A percentile compares a stretch with the other conserved stretches of the same genome.
Evolutionary conservation across 2,888 invertebrate species (phyloP).

Genomic region (Trachelus troglodyta): DNA sequence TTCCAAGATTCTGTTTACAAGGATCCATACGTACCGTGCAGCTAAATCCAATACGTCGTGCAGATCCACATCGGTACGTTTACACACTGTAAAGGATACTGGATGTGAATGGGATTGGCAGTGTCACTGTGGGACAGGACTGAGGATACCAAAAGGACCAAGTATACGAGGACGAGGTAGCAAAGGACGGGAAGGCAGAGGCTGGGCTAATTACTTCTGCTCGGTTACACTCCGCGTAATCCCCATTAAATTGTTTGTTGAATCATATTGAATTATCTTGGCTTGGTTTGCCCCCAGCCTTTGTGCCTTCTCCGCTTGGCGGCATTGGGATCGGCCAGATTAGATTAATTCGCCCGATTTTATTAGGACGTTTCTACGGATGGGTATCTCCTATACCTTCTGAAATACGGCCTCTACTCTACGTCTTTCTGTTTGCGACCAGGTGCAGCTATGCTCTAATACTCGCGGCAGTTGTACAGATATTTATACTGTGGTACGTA

Average conservation of each 20-base stretch:
- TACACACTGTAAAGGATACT: background rate
- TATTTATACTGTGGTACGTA: background rate
- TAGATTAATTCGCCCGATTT: slow-evolving; percentile 59
- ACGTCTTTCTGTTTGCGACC: slow-evolving; percentile 1
- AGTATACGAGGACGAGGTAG: slow-evolving; percentile 1
- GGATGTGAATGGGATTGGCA: background rate
- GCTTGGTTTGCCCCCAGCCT: slow-evolving; percentile 38
- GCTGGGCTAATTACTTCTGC: slow-evolving; percentile 38
- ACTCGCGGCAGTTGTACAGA: background rate
- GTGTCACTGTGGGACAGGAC: background rate
- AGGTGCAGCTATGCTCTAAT: slow-evolving; percentile 4
- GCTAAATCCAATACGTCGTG: background rate
- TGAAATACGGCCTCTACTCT: background rate
- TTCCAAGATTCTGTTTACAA: background rate
- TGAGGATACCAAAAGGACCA: slow-evolving; percentile 2
- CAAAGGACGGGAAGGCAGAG: slow-evolving; percentile 22
- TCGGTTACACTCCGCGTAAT: slow-evolving; percentile 44
- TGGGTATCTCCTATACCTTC: slow-evolving; percentile 18
- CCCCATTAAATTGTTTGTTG: slow-evolving; percentile 58
- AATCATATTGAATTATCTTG: slow-evolving; percentile 55
- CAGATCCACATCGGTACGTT: background rate
- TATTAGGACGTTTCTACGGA: slow-evolving; percentile 48
- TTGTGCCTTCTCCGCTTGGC: slow-evolving; percentile 33
- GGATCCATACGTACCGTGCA: background rate
- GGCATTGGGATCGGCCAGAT: slow-evolving; percentile 47